phyloP scores from a whole-genome alignment of 2,113 vertebrate genomes.

The Serinus canaria region DNA sequence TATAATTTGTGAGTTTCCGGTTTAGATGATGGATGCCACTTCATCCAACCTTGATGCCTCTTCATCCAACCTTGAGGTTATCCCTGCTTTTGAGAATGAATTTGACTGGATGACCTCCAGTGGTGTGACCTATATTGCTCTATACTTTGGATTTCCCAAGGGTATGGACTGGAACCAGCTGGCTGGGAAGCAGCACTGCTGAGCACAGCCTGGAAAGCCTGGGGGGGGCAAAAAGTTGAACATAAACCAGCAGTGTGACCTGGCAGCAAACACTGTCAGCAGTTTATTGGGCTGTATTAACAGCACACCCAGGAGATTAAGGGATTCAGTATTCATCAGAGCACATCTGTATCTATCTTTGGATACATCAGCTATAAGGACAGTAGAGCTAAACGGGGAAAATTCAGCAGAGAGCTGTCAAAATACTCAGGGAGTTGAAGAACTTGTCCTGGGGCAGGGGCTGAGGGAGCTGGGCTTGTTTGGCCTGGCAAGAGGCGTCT shows the following conservation, averaged over 20 bases:
- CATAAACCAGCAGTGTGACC: not conserved
- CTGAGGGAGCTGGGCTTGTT: not conserved
- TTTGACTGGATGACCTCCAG: not conserved
- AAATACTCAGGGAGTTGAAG: not conserved
- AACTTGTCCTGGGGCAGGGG: not conserved
- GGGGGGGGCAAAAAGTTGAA: not conserved
- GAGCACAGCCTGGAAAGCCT: not conserved
- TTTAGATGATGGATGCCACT: not conserved
- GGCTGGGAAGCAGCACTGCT: not conserved
- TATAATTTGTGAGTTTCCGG: not conserved
- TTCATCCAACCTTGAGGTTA: not conserved
- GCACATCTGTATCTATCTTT: not conserved
- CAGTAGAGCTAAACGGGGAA: not conserved
- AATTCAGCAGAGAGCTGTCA: not conserved
- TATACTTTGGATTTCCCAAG: not conserved
- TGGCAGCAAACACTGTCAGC: not conserved
- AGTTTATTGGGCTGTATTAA: not conserved
- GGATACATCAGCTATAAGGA: not conserved
- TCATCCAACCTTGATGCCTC: not conserved
- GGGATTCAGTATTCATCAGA: not conserved
- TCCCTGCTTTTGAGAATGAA: not conserved
- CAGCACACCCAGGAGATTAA: not conserved
- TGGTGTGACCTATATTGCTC: not conserved
- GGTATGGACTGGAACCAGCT: not conserved
- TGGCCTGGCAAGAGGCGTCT: not conserved